Conservation (phyloP, 2,888 invertebrate species). For the Macropis europaea region DNA sequence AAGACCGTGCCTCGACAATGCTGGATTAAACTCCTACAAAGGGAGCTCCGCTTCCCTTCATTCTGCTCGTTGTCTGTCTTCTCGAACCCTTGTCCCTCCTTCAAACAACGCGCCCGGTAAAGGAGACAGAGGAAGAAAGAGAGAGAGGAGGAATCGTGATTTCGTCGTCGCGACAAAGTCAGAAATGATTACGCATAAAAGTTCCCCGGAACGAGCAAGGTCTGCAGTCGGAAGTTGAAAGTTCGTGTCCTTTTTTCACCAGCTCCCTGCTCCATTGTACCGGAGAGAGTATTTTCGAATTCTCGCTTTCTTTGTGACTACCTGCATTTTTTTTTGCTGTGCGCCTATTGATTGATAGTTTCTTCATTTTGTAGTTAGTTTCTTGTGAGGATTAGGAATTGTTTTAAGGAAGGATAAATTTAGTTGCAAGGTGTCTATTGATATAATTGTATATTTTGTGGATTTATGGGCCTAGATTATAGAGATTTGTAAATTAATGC, state of each 20-base stretch:
- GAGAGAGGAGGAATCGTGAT: conserved; percentile 32
- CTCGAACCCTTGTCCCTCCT: conserved; percentile 9
- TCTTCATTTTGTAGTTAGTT: no score
- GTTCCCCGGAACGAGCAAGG: conserved; percentile 17
- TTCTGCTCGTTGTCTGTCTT: conserved; percentile 55
- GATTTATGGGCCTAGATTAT: no score
- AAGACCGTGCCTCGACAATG: conserved; percentile 75
- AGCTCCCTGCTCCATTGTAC: not conserved
- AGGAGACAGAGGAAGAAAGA: not conserved
- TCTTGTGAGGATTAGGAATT: no score
- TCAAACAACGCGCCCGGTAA: not conserved
- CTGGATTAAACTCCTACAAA: conserved; percentile 76
- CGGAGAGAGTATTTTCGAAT: not conserved
- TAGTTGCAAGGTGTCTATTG: no score
- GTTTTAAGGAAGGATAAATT: no score
- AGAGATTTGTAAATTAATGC: no score
- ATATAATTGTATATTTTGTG: no score
- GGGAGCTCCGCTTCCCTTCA: conserved; percentile 64
- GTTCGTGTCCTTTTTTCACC: conserved; percentile 21
- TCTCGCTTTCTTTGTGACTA: not conserved
- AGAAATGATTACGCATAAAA: conserved; percentile 60
- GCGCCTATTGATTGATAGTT: no score
- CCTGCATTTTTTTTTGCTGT: not conserved
- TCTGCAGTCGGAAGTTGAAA: conserved; percentile 28
- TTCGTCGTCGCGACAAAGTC: conserved; percentile 62